A percentile compares a stretch with the other conserved stretches of the same genome.
Conservation (phyloP, 2,797 vertebrate genomes). For the Tapirus indicus region DNA sequence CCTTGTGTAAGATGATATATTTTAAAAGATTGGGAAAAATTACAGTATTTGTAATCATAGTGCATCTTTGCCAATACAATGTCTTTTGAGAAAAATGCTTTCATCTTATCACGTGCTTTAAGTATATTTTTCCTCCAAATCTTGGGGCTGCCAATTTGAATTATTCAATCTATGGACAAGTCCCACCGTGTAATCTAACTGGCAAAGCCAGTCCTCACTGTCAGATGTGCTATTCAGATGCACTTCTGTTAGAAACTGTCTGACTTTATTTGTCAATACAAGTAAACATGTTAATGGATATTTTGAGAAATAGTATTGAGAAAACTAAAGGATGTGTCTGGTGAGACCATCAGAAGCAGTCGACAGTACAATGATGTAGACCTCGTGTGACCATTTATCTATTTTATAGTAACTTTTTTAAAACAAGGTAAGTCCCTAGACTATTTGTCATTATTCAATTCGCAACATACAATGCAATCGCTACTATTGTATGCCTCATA, state of each 20-base stretch:
- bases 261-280: neutral
- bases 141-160: neutral
- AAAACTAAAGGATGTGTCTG: neutral
- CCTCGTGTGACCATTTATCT: neutral
- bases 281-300: neutral
- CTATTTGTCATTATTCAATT: neutral
- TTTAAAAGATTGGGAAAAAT: neutral
- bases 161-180: neutral
- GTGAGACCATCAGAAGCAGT: neutral
- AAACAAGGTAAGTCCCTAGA: neutral
- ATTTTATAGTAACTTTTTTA: neutral
- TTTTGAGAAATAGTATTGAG: neutral
- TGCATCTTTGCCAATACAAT: neutral
- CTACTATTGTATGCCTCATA: fast-evolving
- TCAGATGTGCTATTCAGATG: neutral
- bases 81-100: neutral
- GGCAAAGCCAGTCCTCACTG: neutral
- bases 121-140: neutral
- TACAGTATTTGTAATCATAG: neutral
- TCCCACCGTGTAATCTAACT: neutral
- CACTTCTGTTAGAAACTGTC: neutral
- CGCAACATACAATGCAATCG: neutral
- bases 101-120: neutral
- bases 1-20: neutral
- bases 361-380: neutral